Percentiles rank a stretch among this genome's conserved stretches.
phyloP scores from a whole-genome alignment of 2,797 vertebrate species.

The Helostoma temminkii region DNA sequence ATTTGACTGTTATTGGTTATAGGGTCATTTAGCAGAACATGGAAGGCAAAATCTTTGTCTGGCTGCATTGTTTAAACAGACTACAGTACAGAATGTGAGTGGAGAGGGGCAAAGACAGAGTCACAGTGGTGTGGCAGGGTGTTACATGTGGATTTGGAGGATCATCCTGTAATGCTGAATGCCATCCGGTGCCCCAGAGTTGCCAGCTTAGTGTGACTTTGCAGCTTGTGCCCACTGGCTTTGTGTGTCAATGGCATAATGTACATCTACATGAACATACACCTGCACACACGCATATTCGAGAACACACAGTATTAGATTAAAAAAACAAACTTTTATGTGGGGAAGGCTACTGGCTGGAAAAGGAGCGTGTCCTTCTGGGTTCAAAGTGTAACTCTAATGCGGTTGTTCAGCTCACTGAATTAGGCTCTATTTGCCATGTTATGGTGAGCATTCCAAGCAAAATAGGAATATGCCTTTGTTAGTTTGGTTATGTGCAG shows the following conservation, averaged over 20 bases:
- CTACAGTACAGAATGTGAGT: conserved; percentile 7
- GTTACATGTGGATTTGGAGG: conserved; percentile 37
- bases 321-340: conserved; percentile 16
- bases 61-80: conserved; percentile 32
- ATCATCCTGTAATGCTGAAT: conserved; percentile 26
- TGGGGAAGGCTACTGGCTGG: conserved; percentile 34
- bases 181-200: conserved; percentile 24
- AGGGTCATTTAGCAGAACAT: conserved; percentile 42
- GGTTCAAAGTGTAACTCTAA: conserved; percentile 54
- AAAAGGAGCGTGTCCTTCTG: conserved; percentile 62
- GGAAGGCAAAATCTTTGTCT: conserved; percentile 16
- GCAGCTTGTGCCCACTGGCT: conserved; percentile 26
- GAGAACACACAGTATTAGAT: not conserved
- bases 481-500: conserved; percentile 32
- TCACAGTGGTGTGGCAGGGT: conserved; percentile 7
- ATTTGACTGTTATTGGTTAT: conserved; percentile 38
- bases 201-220: conserved; percentile 45
- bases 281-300: conserved; percentile 10
- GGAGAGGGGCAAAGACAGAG: not conserved
- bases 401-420: conserved; percentile 50
- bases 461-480: conserved; percentile 54
- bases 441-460: conserved; percentile 54
- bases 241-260: not conserved
- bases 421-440: conserved; percentile 43
- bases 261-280: no score